These are phyloP conservation scores for Antennarius striatus DNA, from an alignment of 2,113 vertebrate genomes.

Conservation along the genomic window DNA sequence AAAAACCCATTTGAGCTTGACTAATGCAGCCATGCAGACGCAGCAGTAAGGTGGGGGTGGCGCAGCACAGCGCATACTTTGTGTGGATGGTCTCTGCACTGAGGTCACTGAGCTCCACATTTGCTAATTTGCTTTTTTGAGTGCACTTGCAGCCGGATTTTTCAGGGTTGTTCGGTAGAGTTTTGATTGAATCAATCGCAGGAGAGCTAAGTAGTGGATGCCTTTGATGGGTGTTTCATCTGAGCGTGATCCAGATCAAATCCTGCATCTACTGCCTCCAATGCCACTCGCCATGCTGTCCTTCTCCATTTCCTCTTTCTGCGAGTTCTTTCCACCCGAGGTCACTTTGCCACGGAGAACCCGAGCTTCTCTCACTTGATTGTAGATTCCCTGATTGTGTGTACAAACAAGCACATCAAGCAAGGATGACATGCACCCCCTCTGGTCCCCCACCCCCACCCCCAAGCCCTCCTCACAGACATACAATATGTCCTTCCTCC, in stretches of 20 bases:
- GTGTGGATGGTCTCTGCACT: slow-evolving; percentile 50
- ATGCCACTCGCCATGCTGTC: slow-evolving; percentile 27
- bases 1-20: slow-evolving; percentile 60
- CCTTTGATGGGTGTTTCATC: neutral
- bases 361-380: slow-evolving; percentile 77
- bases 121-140: slow-evolving; percentile 63
- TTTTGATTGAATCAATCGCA: slow-evolving; percentile 25
- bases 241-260: neutral
- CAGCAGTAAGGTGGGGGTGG: slow-evolving; percentile 76
- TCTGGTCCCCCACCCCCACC: neutral
- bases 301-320: slow-evolving; percentile 63
- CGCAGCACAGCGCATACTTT: slow-evolving; percentile 52
- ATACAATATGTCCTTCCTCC: slow-evolving; percentile 43
- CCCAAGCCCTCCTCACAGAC: slow-evolving; percentile 40
- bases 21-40: slow-evolving; percentile 78
- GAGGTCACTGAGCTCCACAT: slow-evolving; percentile 70
- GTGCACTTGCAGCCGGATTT: slow-evolving; percentile 39
- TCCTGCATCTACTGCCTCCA: neutral
- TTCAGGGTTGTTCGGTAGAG: slow-evolving; percentile 13
- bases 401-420: slow-evolving; percentile 73
- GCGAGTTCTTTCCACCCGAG: slow-evolving; percentile 63
- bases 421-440: slow-evolving; percentile 64
- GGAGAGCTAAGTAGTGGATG: neutral
- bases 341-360: slow-evolving; percentile 76
- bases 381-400: slow-evolving; percentile 72